phyloP scores from a whole-genome alignment of 2,888 invertebrate species.

The Ornithoptera priamus region DNA sequence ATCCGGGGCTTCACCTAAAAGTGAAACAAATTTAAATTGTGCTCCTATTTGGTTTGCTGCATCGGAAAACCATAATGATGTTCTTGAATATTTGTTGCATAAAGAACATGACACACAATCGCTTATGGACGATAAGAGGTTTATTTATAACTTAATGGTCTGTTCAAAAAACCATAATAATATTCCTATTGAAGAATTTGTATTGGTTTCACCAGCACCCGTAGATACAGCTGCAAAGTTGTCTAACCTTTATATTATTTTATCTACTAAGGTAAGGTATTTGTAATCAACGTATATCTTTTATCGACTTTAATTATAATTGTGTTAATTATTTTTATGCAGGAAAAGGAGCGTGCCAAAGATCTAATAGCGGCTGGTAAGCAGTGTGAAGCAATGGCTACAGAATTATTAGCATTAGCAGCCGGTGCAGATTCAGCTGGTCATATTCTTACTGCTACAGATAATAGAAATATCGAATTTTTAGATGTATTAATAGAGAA shows the following conservation, averaged over 20 bases:
- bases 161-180: constrained; percentile 97
- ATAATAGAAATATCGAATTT: constrained; percentile 95
- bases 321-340: neutral
- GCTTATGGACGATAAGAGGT: constrained; percentile 98
- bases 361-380: constrained; percentile 97
- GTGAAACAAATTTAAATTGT: constrained; percentile 96
- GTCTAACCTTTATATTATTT: constrained; percentile 92
- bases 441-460: constrained; percentile 95
- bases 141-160: constrained; percentile 98
- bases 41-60: constrained; percentile 99
- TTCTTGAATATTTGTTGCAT: constrained; percentile 96
- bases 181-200: constrained; percentile 98
- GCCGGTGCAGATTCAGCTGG: constrained; percentile 97
- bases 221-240: constrained; percentile 99
- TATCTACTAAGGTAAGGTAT: constrained; percentile 88
- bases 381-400: constrained; percentile 98
- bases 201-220: constrained; percentile 98
- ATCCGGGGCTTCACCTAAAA: constrained; percentile 97
- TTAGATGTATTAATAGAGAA: constrained; percentile 98
- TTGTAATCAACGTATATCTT: neutral
- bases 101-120: constrained; percentile 98
- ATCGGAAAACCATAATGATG: constrained; percentile 97
- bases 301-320: neutral
- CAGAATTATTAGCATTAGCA: constrained; percentile 95
- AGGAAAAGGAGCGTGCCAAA: constrained; percentile 98